Conservation (phyloP, 1,140 invertebrate species). For the Heterodera carotae region DNA sequence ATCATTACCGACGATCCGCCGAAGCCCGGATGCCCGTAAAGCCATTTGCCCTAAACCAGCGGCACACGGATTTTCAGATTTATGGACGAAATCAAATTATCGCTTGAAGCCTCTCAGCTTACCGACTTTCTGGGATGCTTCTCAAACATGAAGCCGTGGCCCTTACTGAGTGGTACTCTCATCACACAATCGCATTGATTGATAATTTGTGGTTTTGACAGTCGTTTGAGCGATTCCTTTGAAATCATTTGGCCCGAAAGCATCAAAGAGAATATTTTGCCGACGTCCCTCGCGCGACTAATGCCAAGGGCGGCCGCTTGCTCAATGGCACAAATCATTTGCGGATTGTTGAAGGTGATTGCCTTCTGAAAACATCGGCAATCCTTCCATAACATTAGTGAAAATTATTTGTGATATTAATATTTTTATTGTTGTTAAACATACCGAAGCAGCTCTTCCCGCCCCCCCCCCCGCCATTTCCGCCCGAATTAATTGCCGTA, state of each 20-base stretch:
- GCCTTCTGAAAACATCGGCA: constrained; percentile 34
- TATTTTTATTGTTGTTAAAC: too few relatives aligned
- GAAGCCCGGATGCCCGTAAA: constrained; percentile 59
- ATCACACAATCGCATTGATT: constrained; percentile 47
- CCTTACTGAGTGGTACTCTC: constrained; percentile 53
- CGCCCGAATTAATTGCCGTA: too few relatives aligned
- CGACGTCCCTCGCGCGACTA: constrained; percentile 55
- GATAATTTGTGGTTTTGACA: constrained; percentile 48
- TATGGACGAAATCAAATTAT: too few relatives aligned
- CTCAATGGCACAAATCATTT: constrained; percentile 49
- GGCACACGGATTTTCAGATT: too few relatives aligned
- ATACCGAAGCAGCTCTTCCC: too few relatives aligned
- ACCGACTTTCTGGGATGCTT: constrained; percentile 51
- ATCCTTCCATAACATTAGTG: too few relatives aligned
- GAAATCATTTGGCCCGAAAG: constrained; percentile 55
- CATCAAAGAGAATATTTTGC: constrained; percentile 52
- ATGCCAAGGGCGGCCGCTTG: constrained; percentile 60
- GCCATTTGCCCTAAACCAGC: constrained; percentile 51
- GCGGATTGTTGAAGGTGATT: constrained; percentile 58
- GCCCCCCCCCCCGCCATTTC: too few relatives aligned
- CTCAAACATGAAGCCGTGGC: constrained; percentile 61
- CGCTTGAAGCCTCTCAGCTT: too few relatives aligned
- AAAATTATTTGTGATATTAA: background rate
- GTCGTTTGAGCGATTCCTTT: constrained; percentile 42
- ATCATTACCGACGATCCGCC: constrained; percentile 59